phyloP scores from a whole-genome alignment of 2,113 vertebrate species.

The Spilogale gracilis region DNA sequence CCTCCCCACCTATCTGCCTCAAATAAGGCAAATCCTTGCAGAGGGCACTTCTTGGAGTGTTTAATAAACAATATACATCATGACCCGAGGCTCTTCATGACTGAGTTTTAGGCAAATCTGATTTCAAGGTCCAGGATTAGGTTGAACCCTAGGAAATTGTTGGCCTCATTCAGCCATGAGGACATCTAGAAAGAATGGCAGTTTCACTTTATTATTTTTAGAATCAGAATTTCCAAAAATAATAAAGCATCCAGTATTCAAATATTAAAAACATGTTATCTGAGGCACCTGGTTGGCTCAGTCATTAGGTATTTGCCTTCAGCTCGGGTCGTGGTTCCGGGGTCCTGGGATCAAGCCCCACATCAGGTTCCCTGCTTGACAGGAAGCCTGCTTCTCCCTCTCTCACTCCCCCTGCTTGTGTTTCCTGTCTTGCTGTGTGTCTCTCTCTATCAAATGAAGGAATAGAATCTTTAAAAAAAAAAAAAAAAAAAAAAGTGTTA shows the following conservation, averaged over 20 bases:
- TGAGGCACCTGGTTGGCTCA: not conserved
- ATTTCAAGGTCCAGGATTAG: constrained; percentile 69
- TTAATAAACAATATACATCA: constrained; percentile 61
- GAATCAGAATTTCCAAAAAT: not conserved
- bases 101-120: constrained; percentile 14
- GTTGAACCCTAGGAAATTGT: constrained; percentile 61
- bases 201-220: not conserved
- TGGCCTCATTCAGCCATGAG: constrained; percentile 4
- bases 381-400: no score
- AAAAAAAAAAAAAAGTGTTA: not conserved
- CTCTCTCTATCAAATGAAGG: no score
- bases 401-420: no score
- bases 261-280: constrained; percentile 58
- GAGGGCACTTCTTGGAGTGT: not conserved
- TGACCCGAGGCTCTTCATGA: constrained; percentile 31
- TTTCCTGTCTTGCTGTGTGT: no score
- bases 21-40: not conserved
- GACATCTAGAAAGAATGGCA: constrained; percentile 64
- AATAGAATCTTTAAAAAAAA: no score
- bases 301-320: no score
- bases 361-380: no score
- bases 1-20: not conserved
- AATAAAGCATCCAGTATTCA: constrained; percentile 57
- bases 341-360: no score
- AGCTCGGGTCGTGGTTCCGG: no score